Evolutionary conservation across 1,140 invertebrate species (phyloP), one percentile per base, ranked within the genome.

Genomic region (Zophobas morio): DNA sequence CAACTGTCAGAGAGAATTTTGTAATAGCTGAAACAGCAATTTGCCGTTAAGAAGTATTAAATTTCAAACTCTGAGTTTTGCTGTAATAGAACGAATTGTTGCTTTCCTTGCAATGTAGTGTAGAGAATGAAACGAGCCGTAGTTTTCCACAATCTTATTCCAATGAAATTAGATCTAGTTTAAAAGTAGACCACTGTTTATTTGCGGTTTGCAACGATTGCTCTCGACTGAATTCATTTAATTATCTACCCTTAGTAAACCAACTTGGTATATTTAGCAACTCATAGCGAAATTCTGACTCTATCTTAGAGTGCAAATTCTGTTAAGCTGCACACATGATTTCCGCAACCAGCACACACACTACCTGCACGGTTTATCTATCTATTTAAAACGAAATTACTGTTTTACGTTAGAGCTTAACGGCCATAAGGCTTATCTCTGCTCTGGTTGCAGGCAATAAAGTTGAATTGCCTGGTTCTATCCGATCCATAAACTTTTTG

Each of bases 361-460:
- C 32, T 57, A 57, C 54, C 34, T 57, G 32, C 54, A 34, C 54
- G 34, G 54, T 57, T 57, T 57, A 57, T 57, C 54, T 57, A 57
- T 57, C 54, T 57, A 35, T 57, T 57, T 57, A 57, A 57, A 57
- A 57, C 33, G 34, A 57, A 57, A 57, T 57, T 57, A 57, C 54
- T 34, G 54, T 4, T 57, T 57, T 33, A 57, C 54, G 54, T 57
- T 33, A 36, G 34, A 33, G 54, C 33, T 57, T 57, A 57, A 51
- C 49, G 49, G n/a, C n/a, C 49, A 51, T 51, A 51, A 51, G 54
- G 32, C 32, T 57, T 57, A 57, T 57, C 54, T 33, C 34, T 34
- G 32, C 6, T 2, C 34, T 57, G 34, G 54, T 57, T 36, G 34
- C 54, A 57, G 32, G 35, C 54, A 33, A 35, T 57, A 57, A 57